Percentiles rank a stretch among this genome's conserved stretches.
Evolutionary conservation across 2,797 vertebrate genomes (phyloP).

Genomic region (Acanthurus leucopareius): DNA sequence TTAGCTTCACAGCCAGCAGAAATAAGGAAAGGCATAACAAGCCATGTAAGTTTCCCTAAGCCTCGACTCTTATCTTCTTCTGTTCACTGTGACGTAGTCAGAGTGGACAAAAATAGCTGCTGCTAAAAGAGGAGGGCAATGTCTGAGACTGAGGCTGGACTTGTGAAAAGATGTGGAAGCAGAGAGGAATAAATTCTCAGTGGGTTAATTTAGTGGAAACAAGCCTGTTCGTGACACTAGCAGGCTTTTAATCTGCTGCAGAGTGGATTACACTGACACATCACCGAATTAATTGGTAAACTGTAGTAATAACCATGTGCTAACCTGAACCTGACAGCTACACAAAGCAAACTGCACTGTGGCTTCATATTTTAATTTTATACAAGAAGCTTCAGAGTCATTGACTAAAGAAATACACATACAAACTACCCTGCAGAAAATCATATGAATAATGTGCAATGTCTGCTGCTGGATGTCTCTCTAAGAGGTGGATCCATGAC

Average conservation of each 20-base stretch:
- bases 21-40: constrained; percentile 46
- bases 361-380: not conserved
- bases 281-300: constrained; percentile 35
- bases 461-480: no score
- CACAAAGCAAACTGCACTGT: not conserved
- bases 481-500: no score
- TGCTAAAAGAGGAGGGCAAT: constrained; percentile 68
- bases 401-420: not conserved
- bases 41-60: constrained; percentile 63
- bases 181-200: constrained; percentile 18
- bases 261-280: constrained; percentile 17
- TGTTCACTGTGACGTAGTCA: constrained; percentile 69
- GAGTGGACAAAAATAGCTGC: constrained; percentile 73
- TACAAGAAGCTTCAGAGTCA: not conserved
- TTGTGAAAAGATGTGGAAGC: constrained; percentile 28
- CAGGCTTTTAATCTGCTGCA: constrained; percentile 10
- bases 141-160: constrained; percentile 59
- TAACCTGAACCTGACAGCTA: not conserved
- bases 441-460: not conserved
- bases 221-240: constrained; percentile 23
- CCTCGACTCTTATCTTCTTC: constrained; percentile 66
- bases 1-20: constrained; percentile 23
- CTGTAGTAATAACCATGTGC: not conserved
- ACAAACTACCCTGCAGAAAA: not conserved
- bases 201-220: constrained; percentile 16